Evolutionary conservation across 1,140 invertebrate species (phyloP).

Genomic region (Araneus ventricosus): DNA sequence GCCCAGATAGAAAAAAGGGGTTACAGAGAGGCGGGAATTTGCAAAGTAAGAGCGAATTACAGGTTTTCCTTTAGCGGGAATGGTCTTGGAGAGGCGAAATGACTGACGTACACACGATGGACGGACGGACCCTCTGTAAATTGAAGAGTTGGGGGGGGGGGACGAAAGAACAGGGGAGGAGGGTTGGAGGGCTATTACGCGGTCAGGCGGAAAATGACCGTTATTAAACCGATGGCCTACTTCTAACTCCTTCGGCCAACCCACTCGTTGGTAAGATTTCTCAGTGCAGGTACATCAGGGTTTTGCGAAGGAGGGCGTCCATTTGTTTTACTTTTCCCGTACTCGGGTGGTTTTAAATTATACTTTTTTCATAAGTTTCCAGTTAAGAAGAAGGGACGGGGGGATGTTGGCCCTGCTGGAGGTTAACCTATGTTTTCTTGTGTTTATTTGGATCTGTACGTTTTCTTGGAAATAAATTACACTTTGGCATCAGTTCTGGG

Average conservation of each 20-base stretch:
- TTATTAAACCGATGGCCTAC: conserved; percentile 70
- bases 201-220: conserved; percentile 75
- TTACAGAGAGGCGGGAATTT: conserved; percentile 61
- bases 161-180: background rate
- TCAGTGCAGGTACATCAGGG: conserved; percentile 28
- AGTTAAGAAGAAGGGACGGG: background rate
- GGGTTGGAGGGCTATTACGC: conserved; percentile 51
- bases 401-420: background rate
- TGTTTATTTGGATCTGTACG: background rate
- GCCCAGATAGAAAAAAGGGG: conserved; percentile 60
- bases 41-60: conserved; percentile 68
- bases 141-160: conserved; percentile 7
- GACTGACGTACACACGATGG: conserved; percentile 1
- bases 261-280: conserved; percentile 60
- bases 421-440: background rate
- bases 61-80: conserved; percentile 60
- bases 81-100: conserved; percentile 37
- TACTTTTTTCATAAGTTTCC: background rate
- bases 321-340: conserved; percentile 30
- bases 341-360: background rate
- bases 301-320: conserved; percentile 47
- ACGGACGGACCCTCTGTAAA: conserved; percentile 55
- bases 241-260: conserved; percentile 63
- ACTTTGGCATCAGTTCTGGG: background rate
- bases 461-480: background rate